Evolutionary conservation across 2,797 vertebrate species (phyloP).

Genomic region (Syngnathus rostellatus): DNA sequence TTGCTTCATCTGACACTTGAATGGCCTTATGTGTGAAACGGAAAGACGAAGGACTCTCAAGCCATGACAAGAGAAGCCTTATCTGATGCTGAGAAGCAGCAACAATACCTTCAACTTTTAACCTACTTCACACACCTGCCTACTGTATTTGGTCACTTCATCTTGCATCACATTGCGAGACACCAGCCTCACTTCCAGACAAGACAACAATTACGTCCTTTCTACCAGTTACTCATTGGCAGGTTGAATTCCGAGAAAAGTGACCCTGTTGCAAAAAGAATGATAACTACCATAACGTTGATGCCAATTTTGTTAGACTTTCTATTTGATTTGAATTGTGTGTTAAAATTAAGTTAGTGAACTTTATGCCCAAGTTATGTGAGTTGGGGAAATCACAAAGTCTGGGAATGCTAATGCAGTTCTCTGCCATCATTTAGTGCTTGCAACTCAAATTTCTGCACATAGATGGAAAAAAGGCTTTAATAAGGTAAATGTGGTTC

Average conservation of each 20-base stretch:
- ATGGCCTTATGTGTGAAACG: slow-evolving; percentile 18
- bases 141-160: not conserved
- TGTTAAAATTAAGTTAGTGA: too few species aligned
- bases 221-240: not conserved
- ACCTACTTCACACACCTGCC: not conserved
- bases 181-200: not conserved
- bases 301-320: too few species aligned
- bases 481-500: not conserved
- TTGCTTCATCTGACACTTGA: slow-evolving; percentile 48
- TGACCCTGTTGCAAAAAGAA: too few species aligned
- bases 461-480: too few species aligned
- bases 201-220: not conserved
- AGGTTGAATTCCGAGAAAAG: too few species aligned
- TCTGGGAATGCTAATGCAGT: too few species aligned
- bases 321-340: too few species aligned
- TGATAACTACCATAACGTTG: too few species aligned
- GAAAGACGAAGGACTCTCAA: slow-evolving; percentile 6
- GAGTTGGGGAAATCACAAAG: too few species aligned
- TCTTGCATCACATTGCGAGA: not conserved
- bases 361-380: too few species aligned
- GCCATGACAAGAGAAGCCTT: slow-evolving; percentile 8
- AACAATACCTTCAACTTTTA: slow-evolving; percentile 1
- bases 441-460: too few species aligned
- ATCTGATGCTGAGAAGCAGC: slow-evolving; percentile 1
- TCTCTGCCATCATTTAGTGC: too few species aligned